Percentiles rank a stretch among this genome's conserved stretches.
Conservation (phyloP, 2,113 vertebrate genomes). For the Lanius ludovicianus region DNA sequence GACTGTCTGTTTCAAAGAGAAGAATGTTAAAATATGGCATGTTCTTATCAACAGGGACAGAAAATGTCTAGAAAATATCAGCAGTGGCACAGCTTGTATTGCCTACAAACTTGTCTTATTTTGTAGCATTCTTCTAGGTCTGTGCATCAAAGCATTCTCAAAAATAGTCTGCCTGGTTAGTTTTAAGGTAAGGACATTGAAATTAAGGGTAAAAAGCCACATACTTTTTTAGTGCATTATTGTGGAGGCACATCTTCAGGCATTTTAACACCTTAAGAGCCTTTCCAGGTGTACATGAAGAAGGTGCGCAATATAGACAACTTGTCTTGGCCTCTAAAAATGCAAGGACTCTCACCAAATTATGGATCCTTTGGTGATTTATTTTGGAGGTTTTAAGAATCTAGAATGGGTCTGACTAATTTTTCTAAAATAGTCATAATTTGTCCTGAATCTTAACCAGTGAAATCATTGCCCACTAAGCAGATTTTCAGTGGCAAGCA, state of each 20-base stretch:
- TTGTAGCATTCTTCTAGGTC: neutral
- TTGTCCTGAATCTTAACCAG: neutral
- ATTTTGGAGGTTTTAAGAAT: neutral
- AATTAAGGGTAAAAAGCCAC: neutral
- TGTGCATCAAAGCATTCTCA: neutral
- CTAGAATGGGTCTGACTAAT: neutral
- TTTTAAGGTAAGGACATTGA: neutral
- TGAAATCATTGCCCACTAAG: neutral
- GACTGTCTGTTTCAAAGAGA: neutral
- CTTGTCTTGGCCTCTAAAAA: neutral
- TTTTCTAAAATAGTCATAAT: neutral
- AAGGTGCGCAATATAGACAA: neutral
- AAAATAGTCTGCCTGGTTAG: neutral
- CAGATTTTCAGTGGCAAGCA: neutral
- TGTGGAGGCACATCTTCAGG: neutral
- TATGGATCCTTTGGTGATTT: neutral
- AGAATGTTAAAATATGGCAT: neutral
- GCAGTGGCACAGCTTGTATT: neutral
- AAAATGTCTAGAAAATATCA: neutral
- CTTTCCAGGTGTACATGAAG: neutral
- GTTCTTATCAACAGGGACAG: neutral
- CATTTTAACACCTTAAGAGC: neutral
- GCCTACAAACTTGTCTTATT: neutral
- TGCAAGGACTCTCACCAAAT: neutral
- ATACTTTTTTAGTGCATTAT: neutral